A percentile compares a stretch with the other conserved stretches of the same genome.
phyloP scores from a whole-genome alignment of 2,888 invertebrate genomes.

The Epistrophella euchroma region DNA sequence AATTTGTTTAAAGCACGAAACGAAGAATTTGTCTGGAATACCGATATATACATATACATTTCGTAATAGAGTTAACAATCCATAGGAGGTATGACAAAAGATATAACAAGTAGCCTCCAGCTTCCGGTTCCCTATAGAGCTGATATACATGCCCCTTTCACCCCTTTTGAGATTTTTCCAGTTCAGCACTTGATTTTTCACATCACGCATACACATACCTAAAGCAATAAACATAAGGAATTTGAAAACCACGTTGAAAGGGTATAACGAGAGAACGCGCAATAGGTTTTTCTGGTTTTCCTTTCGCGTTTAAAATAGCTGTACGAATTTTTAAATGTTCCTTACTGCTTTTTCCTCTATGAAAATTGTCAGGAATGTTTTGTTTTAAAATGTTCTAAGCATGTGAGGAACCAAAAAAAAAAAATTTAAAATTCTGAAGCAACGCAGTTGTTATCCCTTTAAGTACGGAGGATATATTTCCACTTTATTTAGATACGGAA shows the following conservation, averaged over 20 bases:
- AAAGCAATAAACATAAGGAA: background rate
- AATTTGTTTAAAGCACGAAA: slow-evolving; percentile 1
- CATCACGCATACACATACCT: background rate
- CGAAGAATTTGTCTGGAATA: slow-evolving; percentile 41
- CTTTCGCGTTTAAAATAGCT: background rate
- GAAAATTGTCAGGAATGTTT: background rate
- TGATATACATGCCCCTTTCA: background rate
- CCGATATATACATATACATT: too few species aligned
- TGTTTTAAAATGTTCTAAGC: background rate
- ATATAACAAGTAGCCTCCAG: slow-evolving; percentile 7
- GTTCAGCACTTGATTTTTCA: background rate
- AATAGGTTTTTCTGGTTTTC: background rate
- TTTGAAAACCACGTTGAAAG: slow-evolving; percentile 3
- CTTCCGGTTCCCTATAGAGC: background rate
- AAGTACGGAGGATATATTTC: background rate
- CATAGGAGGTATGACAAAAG: background rate
- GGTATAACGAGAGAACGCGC: background rate
- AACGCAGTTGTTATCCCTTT: slow-evolving; percentile 7
- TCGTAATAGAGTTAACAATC: slow-evolving; percentile 6
- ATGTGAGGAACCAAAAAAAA: background rate
- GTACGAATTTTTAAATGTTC: background rate
- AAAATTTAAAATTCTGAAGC: background rate
- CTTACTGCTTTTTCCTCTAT: background rate
- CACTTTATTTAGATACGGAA: background rate
- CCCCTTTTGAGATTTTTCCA: slow-evolving; percentile 6